Conservation (phyloP, 92 coral and sea anemone genomes). For the Palythoa grandiflora region DNA sequence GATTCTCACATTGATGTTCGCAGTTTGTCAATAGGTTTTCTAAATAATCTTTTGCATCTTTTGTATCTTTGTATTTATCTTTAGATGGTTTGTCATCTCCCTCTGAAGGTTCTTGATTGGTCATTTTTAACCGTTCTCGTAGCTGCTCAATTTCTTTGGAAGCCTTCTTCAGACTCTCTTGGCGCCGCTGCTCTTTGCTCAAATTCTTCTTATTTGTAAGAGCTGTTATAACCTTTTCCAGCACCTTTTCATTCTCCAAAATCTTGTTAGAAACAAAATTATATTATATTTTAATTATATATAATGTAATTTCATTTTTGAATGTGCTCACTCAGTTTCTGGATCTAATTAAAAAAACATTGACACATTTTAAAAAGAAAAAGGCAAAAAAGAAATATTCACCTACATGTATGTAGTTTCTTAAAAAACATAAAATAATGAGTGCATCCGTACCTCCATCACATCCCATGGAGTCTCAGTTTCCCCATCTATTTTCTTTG, state of each 20-base stretch:
- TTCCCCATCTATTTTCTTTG: conserved; percentile 66
- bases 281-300: neutral
- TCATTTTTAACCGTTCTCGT: conserved; percentile 62
- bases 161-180: conserved; percentile 85
- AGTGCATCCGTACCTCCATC: conserved; percentile 9
- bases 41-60: conserved; percentile 44
- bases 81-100: conserved; percentile 36
- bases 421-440: neutral
- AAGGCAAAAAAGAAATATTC: neutral
- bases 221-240: conserved; percentile 72
- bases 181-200: conserved; percentile 72
- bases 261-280: neutral
- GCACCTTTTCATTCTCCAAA: conserved; percentile 52
- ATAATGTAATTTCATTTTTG: no score
- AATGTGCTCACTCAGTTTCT: no score
- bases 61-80: conserved; percentile 3
- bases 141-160: conserved; percentile 75
- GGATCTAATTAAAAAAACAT: no score
- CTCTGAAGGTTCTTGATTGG: conserved; percentile 43
- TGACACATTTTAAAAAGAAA: neutral
- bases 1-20: conserved; percentile 61
- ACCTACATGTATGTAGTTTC: neutral
- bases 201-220: conserved; percentile 65
- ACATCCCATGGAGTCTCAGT: conserved; percentile 37
- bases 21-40: conserved; percentile 57